Evolutionary conservation across 2,797 vertebrate genomes (phyloP).

Genomic region (Brachyalestes nurse): DNA sequence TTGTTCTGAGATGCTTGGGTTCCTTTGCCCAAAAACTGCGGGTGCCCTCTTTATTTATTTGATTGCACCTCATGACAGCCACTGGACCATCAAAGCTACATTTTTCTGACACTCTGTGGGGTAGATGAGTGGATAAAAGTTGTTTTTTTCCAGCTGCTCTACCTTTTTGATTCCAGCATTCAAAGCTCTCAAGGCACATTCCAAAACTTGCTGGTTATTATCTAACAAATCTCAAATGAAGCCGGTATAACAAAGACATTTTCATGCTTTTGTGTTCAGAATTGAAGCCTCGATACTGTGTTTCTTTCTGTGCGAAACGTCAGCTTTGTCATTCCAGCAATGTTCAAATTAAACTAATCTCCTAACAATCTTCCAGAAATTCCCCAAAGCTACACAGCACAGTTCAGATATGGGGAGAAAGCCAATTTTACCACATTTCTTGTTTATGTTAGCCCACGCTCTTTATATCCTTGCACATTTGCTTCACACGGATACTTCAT

Average conservation of each 20-base stretch:
- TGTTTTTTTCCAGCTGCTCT: neutral
- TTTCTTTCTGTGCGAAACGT: neutral
- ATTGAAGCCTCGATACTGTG: neutral
- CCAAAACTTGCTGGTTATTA: neutral
- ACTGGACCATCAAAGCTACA: constrained; percentile 30
- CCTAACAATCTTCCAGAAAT: neutral
- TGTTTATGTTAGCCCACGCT: no score
- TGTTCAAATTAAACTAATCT: neutral
- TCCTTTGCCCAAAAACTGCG: constrained; percentile 36
- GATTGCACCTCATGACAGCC: constrained; percentile 44
- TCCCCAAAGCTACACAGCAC: neutral
- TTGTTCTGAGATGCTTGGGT: constrained; percentile 46
- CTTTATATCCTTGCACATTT: no score
- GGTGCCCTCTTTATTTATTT: constrained; percentile 41
- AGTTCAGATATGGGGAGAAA: neutral
- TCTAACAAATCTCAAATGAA: constrained; percentile 1
- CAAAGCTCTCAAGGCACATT: constrained; percentile 2
- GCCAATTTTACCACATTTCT: neutral
- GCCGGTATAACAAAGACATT: neutral
- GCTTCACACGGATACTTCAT: no score
- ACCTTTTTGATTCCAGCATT: constrained; percentile 13
- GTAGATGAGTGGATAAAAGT: constrained; percentile 8
- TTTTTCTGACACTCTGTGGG: constrained; percentile 25
- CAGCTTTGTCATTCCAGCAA: neutral
- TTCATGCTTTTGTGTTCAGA: neutral